Percentiles rank a stretch among this genome's conserved stretches.
phyloP scores from a whole-genome alignment of 2,113 vertebrate species.

The Gasterosteus aculeatus region DNA sequence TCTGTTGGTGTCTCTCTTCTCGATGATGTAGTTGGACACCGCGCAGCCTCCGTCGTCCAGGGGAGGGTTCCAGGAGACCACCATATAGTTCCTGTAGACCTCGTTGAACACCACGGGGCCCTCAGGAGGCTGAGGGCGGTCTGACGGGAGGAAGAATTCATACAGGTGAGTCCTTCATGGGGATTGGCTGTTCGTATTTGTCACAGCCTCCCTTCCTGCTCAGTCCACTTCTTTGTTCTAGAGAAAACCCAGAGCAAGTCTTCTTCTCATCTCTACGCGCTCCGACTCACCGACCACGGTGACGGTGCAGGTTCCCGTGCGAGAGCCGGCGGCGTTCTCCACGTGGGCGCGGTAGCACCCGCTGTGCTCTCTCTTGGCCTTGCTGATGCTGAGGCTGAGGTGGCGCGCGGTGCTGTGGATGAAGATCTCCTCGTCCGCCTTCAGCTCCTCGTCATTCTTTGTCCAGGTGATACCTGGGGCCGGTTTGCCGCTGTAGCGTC shows the following conservation, averaged over 20 bases:
- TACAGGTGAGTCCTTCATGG: background rate
- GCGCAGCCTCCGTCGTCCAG: conserved; percentile 96
- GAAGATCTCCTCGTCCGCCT: conserved; percentile 85
- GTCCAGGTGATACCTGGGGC: conserved; percentile 88
- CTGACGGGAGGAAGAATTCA: conserved; percentile 67
- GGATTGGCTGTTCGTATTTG: background rate
- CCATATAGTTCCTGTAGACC: conserved; percentile 92
- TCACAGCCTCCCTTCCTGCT: background rate
- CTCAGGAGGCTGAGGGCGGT: conserved; percentile 94
- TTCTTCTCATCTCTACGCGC: background rate
- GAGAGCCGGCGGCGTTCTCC: conserved; percentile 90
- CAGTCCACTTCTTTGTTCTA: background rate
- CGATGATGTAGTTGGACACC: conserved; percentile 96
- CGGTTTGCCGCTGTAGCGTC: conserved; percentile 91
- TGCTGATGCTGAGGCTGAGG: conserved; percentile 86
- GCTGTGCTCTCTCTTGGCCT: conserved; percentile 90
- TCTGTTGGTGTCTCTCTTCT: conserved; percentile 94
- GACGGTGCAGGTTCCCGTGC: conserved; percentile 90
- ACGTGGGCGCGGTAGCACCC: conserved; percentile 89
- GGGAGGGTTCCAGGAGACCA: conserved; percentile 96
- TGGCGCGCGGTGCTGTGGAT: conserved; percentile 85
- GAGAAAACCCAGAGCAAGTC: too few species aligned
- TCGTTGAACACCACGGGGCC: conserved; percentile 95
- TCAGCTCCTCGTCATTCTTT: conserved; percentile 88
- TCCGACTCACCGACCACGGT: conserved; percentile 92